phyloP scores from a whole-genome alignment of 2,113 vertebrate genomes.

The Benitochromis conjunctus region DNA sequence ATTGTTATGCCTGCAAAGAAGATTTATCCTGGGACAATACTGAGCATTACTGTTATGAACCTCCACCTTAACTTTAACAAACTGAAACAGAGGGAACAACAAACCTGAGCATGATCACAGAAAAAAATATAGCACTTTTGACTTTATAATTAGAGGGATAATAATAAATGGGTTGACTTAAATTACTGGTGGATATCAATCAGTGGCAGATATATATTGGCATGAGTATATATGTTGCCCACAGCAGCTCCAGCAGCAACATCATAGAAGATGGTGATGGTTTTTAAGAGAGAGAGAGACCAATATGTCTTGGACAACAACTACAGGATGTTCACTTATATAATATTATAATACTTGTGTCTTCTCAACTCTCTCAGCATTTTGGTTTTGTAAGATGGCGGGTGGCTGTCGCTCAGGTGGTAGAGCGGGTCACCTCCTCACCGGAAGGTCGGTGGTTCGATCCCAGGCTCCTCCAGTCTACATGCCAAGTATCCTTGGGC shows the following conservation, averaged over 20 bases:
- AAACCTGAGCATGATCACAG: background rate
- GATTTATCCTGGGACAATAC: background rate
- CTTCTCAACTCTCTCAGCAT: background rate
- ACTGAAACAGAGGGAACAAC: background rate
- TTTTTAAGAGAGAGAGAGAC: background rate
- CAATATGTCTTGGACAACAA: no score
- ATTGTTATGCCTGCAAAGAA: background rate
- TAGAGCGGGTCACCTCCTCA: no score
- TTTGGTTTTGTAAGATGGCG: background rate
- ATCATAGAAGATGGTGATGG: background rate
- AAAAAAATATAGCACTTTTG: background rate
- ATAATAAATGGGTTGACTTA: background rate
- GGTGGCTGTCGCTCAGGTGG: no score
- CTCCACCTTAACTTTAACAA: background rate
- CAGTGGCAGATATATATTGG: background rate
- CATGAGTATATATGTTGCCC: background rate
- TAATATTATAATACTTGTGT: background rate
- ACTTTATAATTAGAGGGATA: background rate
- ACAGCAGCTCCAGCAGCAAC: rapidly evolving
- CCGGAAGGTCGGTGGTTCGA: no score
- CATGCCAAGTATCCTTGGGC: no score
- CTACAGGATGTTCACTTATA: no score
- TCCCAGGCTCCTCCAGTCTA: no score
- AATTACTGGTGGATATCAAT: background rate
- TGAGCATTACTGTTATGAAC: background rate